Evolutionary conservation across 2,888 invertebrate species (phyloP).

Genomic region (Drosophila neutralis): DNA sequence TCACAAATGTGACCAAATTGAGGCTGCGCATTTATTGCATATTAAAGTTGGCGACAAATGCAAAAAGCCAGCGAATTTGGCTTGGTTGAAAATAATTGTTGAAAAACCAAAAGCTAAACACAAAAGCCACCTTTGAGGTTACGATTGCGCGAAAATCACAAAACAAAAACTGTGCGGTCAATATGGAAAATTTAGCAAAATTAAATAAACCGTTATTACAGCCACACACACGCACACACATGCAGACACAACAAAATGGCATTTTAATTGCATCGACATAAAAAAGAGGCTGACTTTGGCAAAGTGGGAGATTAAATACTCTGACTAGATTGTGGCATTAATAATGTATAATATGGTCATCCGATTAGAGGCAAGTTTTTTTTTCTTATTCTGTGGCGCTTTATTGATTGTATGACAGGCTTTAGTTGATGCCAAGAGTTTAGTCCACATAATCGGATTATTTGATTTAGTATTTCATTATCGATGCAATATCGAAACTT

Average conservation of each 20-base stretch:
- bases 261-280: slow-evolving; percentile 67
- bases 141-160: slow-evolving; percentile 45
- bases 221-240: slow-evolving; percentile 5
- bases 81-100: slow-evolving; percentile 55
- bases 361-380: no score
- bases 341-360: not conserved
- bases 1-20: slow-evolving; percentile 63
- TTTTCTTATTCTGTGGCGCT: not conserved
- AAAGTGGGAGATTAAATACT: slow-evolving; percentile 19
- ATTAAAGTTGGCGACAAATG: slow-evolving; percentile 51
- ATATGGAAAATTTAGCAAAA: slow-evolving; percentile 62
- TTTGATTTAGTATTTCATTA: not conserved
- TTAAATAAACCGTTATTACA: slow-evolving; percentile 62
- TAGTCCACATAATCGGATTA: not conserved
- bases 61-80: slow-evolving; percentile 55
- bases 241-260: slow-evolving; percentile 52
- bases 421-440: not conserved
- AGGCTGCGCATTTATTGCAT: slow-evolving; percentile 32
- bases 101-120: slow-evolving; percentile 72
- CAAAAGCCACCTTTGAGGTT: slow-evolving; percentile 78
- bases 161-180: slow-evolving; percentile 55
- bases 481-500: not conserved
- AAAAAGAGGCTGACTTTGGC: not conserved
- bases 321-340: slow-evolving; percentile 8
- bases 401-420: not conserved